Conservation (phyloP, 2,888 invertebrate species). For the Pachydiplax longipennis region DNA sequence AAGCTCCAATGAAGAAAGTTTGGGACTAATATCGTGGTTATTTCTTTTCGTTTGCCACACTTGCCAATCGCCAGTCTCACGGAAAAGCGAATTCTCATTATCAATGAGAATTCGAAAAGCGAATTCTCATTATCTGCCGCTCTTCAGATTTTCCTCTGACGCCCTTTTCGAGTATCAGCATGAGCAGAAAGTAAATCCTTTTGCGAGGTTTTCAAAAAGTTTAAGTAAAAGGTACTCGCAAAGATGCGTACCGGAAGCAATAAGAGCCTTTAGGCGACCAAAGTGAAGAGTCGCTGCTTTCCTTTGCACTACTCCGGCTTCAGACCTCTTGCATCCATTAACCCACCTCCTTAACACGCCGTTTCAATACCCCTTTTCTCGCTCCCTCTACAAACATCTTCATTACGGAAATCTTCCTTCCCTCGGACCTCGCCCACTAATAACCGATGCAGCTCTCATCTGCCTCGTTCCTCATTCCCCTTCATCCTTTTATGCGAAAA, state of each 20-base stretch:
- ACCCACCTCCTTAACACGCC: background rate
- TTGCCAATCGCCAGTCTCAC: too few species aligned
- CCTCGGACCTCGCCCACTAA: background rate
- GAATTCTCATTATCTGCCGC: too few species aligned
- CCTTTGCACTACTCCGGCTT: background rate
- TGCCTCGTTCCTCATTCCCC: background rate
- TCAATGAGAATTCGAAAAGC: too few species aligned
- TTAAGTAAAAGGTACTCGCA: background rate
- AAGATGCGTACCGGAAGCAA: background rate
- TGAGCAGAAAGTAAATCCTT: background rate
- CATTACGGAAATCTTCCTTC: background rate
- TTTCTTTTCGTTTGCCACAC: too few species aligned
- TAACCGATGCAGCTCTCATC: background rate
- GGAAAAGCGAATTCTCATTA: too few species aligned
- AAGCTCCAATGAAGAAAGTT: too few species aligned
- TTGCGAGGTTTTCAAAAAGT: background rate
- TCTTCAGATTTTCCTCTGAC: too few species aligned
- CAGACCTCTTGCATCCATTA: background rate
- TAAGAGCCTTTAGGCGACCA: too few species aligned
- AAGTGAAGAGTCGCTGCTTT: background rate
- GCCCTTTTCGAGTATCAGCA: too few species aligned
- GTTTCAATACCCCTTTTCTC: background rate
- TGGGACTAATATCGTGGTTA: too few species aligned
- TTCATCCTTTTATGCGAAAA: background rate
- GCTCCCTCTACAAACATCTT: background rate